Evolutionary conservation across 2,888 invertebrate species (phyloP).

Genomic region (Himalopsyche anomala): DNA sequence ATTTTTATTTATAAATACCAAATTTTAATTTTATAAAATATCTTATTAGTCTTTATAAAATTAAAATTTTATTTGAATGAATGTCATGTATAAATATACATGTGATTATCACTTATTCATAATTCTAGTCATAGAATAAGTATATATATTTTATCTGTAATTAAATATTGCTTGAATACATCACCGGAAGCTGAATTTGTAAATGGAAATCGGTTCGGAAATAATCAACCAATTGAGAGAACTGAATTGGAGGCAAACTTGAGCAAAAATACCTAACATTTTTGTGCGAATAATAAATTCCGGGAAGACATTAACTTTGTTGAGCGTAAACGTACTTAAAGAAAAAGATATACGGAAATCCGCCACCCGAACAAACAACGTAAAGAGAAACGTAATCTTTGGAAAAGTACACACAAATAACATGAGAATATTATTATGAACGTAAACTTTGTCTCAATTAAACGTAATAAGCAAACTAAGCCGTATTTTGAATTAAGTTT

Average conservation of each 20-base stretch:
- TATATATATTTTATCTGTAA: too few relatives aligned
- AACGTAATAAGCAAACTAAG: too few relatives aligned
- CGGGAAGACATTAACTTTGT: constrained; percentile 13
- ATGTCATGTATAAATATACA: too few relatives aligned
- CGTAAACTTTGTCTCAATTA: constrained; percentile 25
- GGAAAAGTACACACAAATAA: constrained; percentile 6
- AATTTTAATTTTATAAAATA: too few relatives aligned
- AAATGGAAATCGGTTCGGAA: background rate
- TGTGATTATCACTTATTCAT: too few relatives aligned
- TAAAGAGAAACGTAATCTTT: constrained; percentile 17
- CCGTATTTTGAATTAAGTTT: too few relatives aligned
- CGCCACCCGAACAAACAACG: constrained; percentile 6
- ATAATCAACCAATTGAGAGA: constrained; percentile 6
- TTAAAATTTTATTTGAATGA: too few relatives aligned
- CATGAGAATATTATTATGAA: constrained; percentile 11
- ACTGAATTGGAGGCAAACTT: background rate
- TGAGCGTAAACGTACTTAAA: constrained; percentile 19
- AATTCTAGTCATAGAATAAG: too few relatives aligned
- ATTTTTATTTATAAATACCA: too few relatives aligned
- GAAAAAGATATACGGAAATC: constrained; percentile 30
- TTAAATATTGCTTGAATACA: too few relatives aligned
- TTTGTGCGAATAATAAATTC: constrained; percentile 13
- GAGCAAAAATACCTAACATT: constrained; percentile 5
- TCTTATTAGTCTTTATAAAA: too few relatives aligned
- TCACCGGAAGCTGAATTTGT: too few relatives aligned